These are phyloP conservation scores for Parotocinclus haroldoi DNA, from an alignment of 2,797 vertebrate genomes.

Conservation along the genomic window DNA sequence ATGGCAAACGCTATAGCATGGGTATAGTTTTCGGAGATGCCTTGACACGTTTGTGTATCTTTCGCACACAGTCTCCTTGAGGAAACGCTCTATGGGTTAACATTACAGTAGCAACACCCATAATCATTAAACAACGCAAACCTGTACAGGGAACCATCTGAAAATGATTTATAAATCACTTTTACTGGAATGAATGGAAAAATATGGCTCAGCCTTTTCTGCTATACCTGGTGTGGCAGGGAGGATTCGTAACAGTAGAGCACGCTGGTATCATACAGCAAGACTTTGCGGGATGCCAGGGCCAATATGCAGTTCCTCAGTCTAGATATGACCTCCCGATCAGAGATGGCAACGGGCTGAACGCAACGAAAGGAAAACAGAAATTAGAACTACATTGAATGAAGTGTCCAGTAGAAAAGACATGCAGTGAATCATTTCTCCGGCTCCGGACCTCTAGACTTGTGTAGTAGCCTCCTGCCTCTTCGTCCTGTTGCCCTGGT, in stretches of 20 bases:
- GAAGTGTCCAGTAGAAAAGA: neutral
- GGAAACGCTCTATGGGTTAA: too few species aligned
- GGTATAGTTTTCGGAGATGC: too few species aligned
- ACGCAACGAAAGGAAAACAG: neutral
- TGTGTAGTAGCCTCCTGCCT: slow-evolving; percentile 84
- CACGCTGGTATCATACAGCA: slow-evolving; percentile 92
- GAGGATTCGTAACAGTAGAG: slow-evolving; percentile 95
- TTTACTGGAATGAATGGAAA: too few species aligned
- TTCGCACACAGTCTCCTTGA: too few species aligned
- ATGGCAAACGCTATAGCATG: too few species aligned
- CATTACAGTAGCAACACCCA: too few species aligned
- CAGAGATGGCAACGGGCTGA: slow-evolving; percentile 83
- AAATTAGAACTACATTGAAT: neutral
- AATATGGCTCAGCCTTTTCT: neutral
- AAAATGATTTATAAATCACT: too few species aligned
- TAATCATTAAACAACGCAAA: too few species aligned
- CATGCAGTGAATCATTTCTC: neutral
- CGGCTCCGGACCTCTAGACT: slow-evolving; percentile 78
- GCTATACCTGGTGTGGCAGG: slow-evolving; percentile 82
- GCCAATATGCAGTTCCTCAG: slow-evolving; percentile 90
- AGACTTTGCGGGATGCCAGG: slow-evolving; percentile 81
- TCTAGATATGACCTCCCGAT: slow-evolving; percentile 93
- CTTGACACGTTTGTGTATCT: too few species aligned
- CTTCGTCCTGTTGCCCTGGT: slow-evolving; percentile 80
- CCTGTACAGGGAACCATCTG: too few species aligned